Percentiles rank a stretch among this genome's conserved stretches.
phyloP scores from a whole-genome alignment of 2,113 vertebrate genomes.

The Hydrolagus affinis region DNA sequence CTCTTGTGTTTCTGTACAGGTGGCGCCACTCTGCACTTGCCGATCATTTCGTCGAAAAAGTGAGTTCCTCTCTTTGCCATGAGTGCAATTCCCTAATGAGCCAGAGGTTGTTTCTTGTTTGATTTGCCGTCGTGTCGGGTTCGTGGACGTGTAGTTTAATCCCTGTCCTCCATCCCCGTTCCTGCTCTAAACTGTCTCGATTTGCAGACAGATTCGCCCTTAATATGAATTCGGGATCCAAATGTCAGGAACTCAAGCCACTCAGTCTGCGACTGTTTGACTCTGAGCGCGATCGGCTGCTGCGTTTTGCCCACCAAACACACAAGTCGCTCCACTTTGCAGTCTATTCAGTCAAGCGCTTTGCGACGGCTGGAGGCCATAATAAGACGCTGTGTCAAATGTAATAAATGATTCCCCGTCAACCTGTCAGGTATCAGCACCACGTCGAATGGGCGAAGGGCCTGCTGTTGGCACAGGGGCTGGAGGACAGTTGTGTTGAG shows the following conservation, averaged over 20 bases:
- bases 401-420: no score
- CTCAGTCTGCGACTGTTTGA: no score
- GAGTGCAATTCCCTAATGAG: no score
- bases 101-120: slow-evolving; percentile 21
- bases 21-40: slow-evolving; percentile 51
- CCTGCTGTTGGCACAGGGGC: slow-evolving; percentile 58
- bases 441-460: slow-evolving; percentile 60
- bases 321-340: no score
- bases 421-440: slow-evolving; percentile 60
- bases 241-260: neutral
- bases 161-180: no score
- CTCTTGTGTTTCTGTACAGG: slow-evolving; percentile 56
- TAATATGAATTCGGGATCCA: neutral
- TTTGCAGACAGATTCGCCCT: neutral
- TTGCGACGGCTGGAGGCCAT: no score
- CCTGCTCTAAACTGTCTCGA: neutral
- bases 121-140: neutral
- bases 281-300: no score
- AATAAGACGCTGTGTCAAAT: no score
- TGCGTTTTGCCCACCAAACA: no score
- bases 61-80: slow-evolving; percentile 48
- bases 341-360: no score
- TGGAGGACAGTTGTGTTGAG: slow-evolving; percentile 48
- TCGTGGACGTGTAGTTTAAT: neutral
- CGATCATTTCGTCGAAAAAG: slow-evolving; percentile 70